Evolutionary conservation across 2,113 vertebrate species (phyloP).

Genomic region (Hippoglossus stenolepis): DNA sequence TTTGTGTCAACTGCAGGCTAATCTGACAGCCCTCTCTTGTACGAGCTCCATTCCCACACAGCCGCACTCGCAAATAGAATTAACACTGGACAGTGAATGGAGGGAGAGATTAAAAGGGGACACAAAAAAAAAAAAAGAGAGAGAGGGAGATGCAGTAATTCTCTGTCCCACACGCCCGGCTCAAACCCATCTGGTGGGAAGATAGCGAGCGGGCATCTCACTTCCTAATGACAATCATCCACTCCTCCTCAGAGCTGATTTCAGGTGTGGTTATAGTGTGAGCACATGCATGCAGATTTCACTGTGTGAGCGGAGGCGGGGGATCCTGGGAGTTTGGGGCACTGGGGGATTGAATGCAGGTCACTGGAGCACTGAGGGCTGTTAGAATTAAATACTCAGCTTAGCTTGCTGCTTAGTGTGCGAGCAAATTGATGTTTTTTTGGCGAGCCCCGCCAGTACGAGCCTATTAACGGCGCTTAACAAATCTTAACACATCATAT

Average conservation of each 20-base stretch:
- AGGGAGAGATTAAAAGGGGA: slow-evolving; percentile 51
- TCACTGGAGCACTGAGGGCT: slow-evolving; percentile 58
- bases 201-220: slow-evolving; percentile 21
- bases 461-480: slow-evolving; percentile 28
- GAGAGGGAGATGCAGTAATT: slow-evolving; percentile 45
- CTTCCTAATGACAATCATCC: slow-evolving; percentile 23
- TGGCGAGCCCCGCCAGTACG: background rate
- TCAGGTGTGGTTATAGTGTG: slow-evolving; percentile 34
- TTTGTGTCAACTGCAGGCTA: slow-evolving; percentile 53
- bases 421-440: slow-evolving; percentile 30
- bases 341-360: slow-evolving; percentile 58
- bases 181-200: slow-evolving; percentile 49
- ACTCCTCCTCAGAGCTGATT: slow-evolving; percentile 13
- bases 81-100: slow-evolving; percentile 51
- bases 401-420: slow-evolving; percentile 44
- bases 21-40: slow-evolving; percentile 53
- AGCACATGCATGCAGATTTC: slow-evolving; percentile 30
- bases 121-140: background rate
- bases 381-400: slow-evolving; percentile 52
- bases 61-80: slow-evolving; percentile 59
- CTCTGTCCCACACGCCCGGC: slow-evolving; percentile 9
- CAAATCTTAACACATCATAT: slow-evolving; percentile 12
- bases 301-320: background rate
- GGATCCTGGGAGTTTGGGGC: slow-evolving; percentile 18
- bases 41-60: slow-evolving; percentile 39